Evolutionary conservation across 53 echinoderm and acorn worm species (phyloP), one percentile per base, ranked within the genome.

Genomic region (Luidia sarsii): DNA sequence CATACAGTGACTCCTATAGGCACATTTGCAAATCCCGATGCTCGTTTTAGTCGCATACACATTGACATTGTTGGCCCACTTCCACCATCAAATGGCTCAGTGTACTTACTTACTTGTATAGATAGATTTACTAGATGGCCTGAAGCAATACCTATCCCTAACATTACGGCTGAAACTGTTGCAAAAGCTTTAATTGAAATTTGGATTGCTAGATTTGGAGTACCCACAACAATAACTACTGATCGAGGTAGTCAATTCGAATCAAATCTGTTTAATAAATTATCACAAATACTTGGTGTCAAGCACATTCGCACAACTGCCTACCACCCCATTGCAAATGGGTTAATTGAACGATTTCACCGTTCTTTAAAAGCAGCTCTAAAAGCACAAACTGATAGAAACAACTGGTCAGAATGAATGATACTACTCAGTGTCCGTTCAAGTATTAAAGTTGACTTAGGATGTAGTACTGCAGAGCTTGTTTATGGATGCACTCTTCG

Each of bases 211-310:
- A 39, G 43, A 3, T 87, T 81, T 64, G 87, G 73, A 10, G 53
- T 45, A 46, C 87, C 87, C 14, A 38, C 72, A 16, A 71, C 46
- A 2, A 70, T 87, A 11, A 87, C 81, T n/a, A 87, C 82, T 7
- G 81, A 87, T 32, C 30, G 87, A 20, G 87, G 87, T n/a, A n/a
- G 70, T 2, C 87, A 87, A 70, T 87, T 87, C 48, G 81, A 87
- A 39, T 81, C 87, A 3, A 45, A 39, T 1, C 51, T 87, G 15
- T 87, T 87, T 41, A 50, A 51, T 5, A 39, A 46, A 8, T 49
- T 90, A 16, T 64, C 68, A 0, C 64, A 49, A 1, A 15, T 90
- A 59, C 43, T 86, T 21, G 90, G 90, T 30, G 68, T 63, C 31
- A 81, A 71, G 50, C 65, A 60, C 7, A 75, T 57, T 52, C 71